A percentile compares a stretch with the other conserved stretches of the same genome.
Conservation (phyloP, 2,888 invertebrate genomes). For the Heliconius erato region DNA sequence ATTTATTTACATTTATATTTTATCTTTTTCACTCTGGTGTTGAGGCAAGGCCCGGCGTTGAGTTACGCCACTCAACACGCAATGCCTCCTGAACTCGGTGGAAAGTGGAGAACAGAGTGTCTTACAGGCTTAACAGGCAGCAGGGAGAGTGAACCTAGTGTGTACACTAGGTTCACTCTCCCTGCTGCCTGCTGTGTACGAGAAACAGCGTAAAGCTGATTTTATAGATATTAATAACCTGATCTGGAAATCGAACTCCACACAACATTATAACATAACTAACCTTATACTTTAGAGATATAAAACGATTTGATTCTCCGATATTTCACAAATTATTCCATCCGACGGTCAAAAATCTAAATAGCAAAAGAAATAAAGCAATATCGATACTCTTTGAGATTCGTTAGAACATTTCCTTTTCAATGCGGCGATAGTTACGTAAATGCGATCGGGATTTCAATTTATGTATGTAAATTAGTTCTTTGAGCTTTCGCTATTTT, state of each 20-base stretch:
- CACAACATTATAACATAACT: neutral
- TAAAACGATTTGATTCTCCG: neutral
- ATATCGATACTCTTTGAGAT: constrained; percentile 31
- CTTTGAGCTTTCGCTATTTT: constrained; percentile 54
- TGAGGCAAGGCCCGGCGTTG: too few species aligned
- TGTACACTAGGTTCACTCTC: too few species aligned
- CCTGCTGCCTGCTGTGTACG: too few species aligned
- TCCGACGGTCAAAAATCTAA: neutral
- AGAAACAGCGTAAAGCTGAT: too few species aligned
- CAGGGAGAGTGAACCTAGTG: too few species aligned
- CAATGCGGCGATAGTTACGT: constrained; percentile 42
- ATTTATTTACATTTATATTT: too few species aligned
- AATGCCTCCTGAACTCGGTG: too few species aligned
- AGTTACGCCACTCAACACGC: too few species aligned
- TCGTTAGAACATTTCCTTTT: constrained; percentile 39
- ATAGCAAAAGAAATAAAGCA: constrained; percentile 15
- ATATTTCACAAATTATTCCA: neutral
- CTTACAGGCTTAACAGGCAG: too few species aligned
- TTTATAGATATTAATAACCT: neutral
- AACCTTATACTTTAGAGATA: neutral
- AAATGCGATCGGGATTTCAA: constrained; percentile 53
- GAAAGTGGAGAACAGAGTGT: too few species aligned
- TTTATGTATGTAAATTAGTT: constrained; percentile 57
- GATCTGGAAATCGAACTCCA: neutral
- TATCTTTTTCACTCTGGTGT: too few species aligned